A percentile compares a stretch with the other conserved stretches of the same genome.
Conservation (phyloP, 2,113 vertebrate genomes). For the Indicator maculatus region DNA sequence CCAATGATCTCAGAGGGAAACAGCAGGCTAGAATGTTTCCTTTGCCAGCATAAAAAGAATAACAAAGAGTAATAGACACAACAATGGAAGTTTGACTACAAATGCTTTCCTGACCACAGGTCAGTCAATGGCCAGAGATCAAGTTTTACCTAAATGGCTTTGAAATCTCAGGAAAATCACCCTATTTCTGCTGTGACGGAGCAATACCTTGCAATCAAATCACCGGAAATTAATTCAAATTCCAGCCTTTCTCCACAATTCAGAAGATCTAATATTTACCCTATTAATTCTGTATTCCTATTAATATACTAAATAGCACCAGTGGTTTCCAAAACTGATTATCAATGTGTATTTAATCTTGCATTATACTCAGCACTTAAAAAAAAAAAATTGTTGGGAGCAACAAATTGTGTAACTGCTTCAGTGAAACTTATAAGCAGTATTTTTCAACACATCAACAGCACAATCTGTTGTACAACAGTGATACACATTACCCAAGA, state of each 20-base stretch:
- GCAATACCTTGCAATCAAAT: background rate
- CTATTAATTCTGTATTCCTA: background rate
- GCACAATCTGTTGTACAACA: conserved; percentile 8
- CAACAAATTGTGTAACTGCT: background rate
- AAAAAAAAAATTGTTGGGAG: background rate
- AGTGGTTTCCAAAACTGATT: background rate
- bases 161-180: background rate
- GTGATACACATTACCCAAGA: background rate
- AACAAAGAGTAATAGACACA: background rate
- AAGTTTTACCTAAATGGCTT: background rate
- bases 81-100: background rate
- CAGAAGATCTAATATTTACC: background rate
- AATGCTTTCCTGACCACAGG: background rate
- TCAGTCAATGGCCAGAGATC: background rate
- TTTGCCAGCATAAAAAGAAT: background rate
- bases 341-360: background rate
- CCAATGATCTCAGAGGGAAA: background rate
- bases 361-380: background rate
- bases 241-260: background rate
- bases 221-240: background rate
- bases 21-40: background rate
- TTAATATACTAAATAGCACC: background rate
- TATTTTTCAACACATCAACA: conserved; percentile 16
- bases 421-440: background rate
- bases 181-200: background rate